Conservation (phyloP, 2,797 vertebrate genomes). For the Siniperca undulata region DNA sequence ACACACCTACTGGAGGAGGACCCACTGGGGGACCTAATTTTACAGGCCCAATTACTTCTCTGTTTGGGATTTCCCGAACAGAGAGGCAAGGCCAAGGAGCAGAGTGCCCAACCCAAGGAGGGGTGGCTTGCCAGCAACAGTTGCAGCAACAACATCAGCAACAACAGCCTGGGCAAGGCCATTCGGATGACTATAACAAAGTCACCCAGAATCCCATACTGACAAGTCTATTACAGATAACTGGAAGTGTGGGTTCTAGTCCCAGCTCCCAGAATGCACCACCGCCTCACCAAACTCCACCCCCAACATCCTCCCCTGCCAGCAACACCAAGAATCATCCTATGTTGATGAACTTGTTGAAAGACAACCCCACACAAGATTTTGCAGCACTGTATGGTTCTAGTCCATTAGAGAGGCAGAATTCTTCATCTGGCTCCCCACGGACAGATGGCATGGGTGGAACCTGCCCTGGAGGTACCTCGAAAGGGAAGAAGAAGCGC, state of each 20-base stretch:
- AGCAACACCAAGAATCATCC: slow-evolving; percentile 99
- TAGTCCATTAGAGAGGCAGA: slow-evolving; percentile 96
- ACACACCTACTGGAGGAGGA: slow-evolving; percentile 88
- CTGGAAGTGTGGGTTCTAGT: slow-evolving; percentile 95
- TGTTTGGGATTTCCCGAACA: slow-evolving; percentile 91
- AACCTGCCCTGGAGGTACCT: slow-evolving; percentile 82
- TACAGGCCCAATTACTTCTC: slow-evolving; percentile 90
- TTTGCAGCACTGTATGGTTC: slow-evolving; percentile 94
- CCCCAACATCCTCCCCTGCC: slow-evolving; percentile 96
- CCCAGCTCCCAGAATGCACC: slow-evolving; percentile 91
- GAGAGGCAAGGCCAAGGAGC: slow-evolving; percentile 83
- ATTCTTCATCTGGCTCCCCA: slow-evolving; percentile 94
- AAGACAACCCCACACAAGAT: slow-evolving; percentile 98
- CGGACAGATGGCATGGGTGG: slow-evolving; percentile 88
- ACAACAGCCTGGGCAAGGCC: slow-evolving; percentile 81
- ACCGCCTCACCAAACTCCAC: slow-evolving; percentile 94
- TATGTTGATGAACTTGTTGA: slow-evolving; percentile 99
- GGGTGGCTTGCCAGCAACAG: slow-evolving; percentile 78
- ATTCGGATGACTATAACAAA: slow-evolving; percentile 97
- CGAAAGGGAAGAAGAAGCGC: slow-evolving; percentile 95
- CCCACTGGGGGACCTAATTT: slow-evolving; percentile 84
- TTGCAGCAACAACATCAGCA: slow-evolving; percentile 79
- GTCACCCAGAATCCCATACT: slow-evolving; percentile 99
- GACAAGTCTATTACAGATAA: slow-evolving; percentile 97
- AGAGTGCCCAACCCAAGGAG: slow-evolving; percentile 79